Base-by-base conservation (phyloP, 2,888 invertebrate genomes). In the Polia nebulosa region DNA sequence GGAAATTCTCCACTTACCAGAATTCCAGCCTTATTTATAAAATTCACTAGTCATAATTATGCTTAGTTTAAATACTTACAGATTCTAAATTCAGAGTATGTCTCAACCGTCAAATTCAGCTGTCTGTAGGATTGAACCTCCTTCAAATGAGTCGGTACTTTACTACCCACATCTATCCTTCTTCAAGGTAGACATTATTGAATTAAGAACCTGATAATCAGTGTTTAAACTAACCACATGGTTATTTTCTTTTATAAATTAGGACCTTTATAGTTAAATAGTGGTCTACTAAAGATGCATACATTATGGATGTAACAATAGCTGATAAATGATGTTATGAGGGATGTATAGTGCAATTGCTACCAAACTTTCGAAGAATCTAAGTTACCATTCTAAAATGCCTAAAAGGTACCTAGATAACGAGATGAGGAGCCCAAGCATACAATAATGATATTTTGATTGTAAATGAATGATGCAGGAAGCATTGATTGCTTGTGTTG, bases 301-400 rank as follows among this genome's bases (percentile, higher is more conserved):
- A 51, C n/a, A 36, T 49, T 25, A 69, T 36, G 36, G 17, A 32
- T 68, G 57, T 47, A 58, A 25, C 17, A 71, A 69, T 61, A 22
- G 36, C 20, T 49, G 52, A 53, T n/a, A n/a, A 36, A 71, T 39
- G 45, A 72, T 47, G 32, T 53, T 13, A 45, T 72, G 56, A 47
- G 29, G 32, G 39, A 72, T 70, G 72, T 27, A 11, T 34, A 53
- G 70, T 70, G 70, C 70, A 72, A 1, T 63, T 34, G 34, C 53
- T 53, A 72, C 20, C 29, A 69, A 71, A 52, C 51, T 53, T 55
- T 39, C 62, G 45, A 45, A 32, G 13, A 20, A 52, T 22, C 58
- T 45, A 58, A 29, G 22, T 58, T 32, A 32, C 17, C 4, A 17
- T 53, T 45, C 25, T 41, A 39, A 44, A 39, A 53, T 52, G 20